Conservation (phyloP, 2,888 invertebrate species). For the Acanthoscelides obtectus region DNA sequence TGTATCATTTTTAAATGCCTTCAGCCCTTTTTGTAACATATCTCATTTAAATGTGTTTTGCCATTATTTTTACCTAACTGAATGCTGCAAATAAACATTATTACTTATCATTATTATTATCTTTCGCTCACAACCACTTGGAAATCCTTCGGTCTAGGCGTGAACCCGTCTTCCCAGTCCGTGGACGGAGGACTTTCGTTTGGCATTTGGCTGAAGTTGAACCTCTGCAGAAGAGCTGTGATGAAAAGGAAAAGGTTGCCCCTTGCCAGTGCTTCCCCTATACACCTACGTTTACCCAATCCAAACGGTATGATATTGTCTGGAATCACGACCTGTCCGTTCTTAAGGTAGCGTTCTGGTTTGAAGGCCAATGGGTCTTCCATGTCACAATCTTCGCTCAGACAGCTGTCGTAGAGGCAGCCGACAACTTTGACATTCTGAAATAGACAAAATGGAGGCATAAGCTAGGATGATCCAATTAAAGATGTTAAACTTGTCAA, state of each 20-base stretch:
- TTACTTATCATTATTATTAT: too few relatives aligned
- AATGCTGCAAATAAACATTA: too few relatives aligned
- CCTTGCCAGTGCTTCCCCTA: constrained; percentile 74
- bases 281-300: constrained; percentile 71
- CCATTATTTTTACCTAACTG: too few relatives aligned
- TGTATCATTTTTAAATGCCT: too few relatives aligned
- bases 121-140: constrained; percentile 53
- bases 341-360: constrained; percentile 69
- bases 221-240: constrained; percentile 68
- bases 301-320: constrained; percentile 76
- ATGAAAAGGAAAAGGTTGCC: constrained; percentile 76
- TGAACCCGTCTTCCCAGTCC: constrained; percentile 71
- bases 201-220: constrained; percentile 61
- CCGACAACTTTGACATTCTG: constrained; percentile 77
- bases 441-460: too few relatives aligned
- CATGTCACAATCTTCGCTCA: constrained; percentile 61
- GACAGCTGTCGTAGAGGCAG: constrained; percentile 68
- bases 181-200: constrained; percentile 64
- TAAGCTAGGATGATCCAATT: too few relatives aligned
- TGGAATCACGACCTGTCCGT: constrained; percentile 56
- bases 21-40: too few relatives aligned
- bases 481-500: too few relatives aligned
- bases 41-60: too few relatives aligned
- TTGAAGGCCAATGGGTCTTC: constrained; percentile 66
- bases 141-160: constrained; percentile 70